Conservation (phyloP, 1,140 invertebrate species). For the Leguminivora glycinivorella region DNA sequence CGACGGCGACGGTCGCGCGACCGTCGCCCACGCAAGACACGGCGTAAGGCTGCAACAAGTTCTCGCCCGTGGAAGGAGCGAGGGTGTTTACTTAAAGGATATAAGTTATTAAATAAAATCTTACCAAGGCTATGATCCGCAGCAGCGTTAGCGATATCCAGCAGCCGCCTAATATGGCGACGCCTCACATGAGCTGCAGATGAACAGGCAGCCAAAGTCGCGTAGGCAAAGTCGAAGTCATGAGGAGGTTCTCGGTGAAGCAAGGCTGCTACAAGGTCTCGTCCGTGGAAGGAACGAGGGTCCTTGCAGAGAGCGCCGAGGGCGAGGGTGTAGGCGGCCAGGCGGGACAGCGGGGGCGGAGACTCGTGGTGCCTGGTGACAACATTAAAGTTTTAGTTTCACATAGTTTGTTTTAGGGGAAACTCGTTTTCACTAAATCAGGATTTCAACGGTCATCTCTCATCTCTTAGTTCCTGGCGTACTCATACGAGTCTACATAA, state of each 20-base stretch:
- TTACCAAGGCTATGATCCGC: conserved; percentile 86
- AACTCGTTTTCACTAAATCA: too few relatives aligned
- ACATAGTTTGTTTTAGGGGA: too few relatives aligned
- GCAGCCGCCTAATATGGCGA: conserved; percentile 85
- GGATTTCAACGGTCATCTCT: too few relatives aligned
- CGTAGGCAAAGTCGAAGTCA: conserved; percentile 84
- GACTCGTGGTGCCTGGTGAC: conserved; percentile 82
- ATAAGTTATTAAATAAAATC: conserved; percentile 27
- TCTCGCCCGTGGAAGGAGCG: not conserved
- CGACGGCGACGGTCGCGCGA: too few relatives aligned
- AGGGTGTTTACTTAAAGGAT: not conserved
- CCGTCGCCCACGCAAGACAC: too few relatives aligned
- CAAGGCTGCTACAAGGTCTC: conserved; percentile 86
- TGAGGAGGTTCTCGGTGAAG: conserved; percentile 86
- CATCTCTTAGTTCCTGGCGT: too few relatives aligned
- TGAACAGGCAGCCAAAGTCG: conserved; percentile 83
- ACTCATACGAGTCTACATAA: too few relatives aligned
- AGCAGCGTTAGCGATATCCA: conserved; percentile 88
- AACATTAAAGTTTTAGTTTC: not conserved
- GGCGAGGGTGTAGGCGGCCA: conserved; percentile 87
- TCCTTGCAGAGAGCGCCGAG: conserved; percentile 89
- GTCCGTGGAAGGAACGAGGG: conserved; percentile 89
- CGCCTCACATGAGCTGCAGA: conserved; percentile 90
- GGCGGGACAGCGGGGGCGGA: conserved; percentile 84
- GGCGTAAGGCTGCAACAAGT: too few relatives aligned